Evolutionary conservation across 2,797 vertebrate species (phyloP).

Genomic region (Alfaro cultratus): DNA sequence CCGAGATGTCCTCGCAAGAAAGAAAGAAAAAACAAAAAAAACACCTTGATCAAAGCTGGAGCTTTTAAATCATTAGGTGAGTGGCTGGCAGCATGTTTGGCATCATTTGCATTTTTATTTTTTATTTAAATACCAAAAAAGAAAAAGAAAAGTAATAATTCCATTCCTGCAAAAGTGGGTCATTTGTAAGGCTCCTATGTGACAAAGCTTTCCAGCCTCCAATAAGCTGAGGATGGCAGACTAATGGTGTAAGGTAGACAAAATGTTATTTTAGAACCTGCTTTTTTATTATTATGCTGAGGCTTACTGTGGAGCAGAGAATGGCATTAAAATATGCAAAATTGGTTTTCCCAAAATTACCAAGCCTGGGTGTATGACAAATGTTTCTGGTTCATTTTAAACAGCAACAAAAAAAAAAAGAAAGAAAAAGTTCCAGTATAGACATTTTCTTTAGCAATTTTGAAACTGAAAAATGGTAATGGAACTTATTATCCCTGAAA

Average conservation of each 20-base stretch:
- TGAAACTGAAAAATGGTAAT: slow-evolving; percentile 46
- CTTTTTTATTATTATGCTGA: slow-evolving; percentile 13
- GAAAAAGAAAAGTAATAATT: slow-evolving; percentile 42
- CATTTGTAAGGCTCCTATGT: slow-evolving; percentile 51
- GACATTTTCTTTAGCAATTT: slow-evolving; percentile 46
- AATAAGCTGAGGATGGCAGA: slow-evolving; percentile 35
- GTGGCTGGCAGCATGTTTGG: slow-evolving; percentile 24
- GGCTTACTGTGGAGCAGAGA: slow-evolving; percentile 18
- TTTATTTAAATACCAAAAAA: slow-evolving; percentile 50
- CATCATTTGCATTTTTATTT: slow-evolving; percentile 67
- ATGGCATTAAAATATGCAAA: slow-evolving; percentile 9
- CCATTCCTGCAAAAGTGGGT: slow-evolving; percentile 54
- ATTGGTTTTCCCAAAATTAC: background rate
- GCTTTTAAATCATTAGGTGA: slow-evolving; percentile 68
- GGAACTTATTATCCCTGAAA: slow-evolving; percentile 57
- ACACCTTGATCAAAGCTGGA: slow-evolving; percentile 34
- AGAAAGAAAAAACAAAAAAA: background rate
- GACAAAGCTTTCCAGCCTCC: slow-evolving; percentile 36
- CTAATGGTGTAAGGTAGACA: slow-evolving; percentile 37
- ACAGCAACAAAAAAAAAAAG: slow-evolving; percentile 41
- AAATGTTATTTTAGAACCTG: slow-evolving; percentile 16
- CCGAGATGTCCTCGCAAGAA: slow-evolving; percentile 30
- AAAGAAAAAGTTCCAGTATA: slow-evolving; percentile 32
- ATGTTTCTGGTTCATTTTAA: slow-evolving; percentile 17
- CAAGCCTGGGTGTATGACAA: slow-evolving; percentile 17